phyloP scores from a whole-genome alignment of 2,113 vertebrate genomes.

The Ptyas mucosa region DNA sequence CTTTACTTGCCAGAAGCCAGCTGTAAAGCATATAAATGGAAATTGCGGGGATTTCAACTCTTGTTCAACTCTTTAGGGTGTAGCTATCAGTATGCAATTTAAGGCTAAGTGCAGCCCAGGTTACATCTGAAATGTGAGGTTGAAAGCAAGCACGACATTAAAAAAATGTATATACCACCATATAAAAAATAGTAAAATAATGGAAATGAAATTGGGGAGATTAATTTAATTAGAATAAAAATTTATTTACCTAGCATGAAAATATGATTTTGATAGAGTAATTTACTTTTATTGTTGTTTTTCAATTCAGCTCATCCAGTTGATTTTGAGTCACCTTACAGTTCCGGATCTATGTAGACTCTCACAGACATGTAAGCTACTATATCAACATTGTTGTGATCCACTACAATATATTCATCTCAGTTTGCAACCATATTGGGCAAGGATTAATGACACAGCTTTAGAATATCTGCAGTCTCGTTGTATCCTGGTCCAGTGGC shows the following conservation, averaged over 20 bases:
- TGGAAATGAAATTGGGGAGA: slow-evolving; percentile 6
- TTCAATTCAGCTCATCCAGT: slow-evolving; percentile 87
- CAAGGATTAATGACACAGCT: slow-evolving; percentile 85
- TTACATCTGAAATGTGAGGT: not conserved
- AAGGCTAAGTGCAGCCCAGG: not conserved
- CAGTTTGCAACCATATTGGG: slow-evolving; percentile 97
- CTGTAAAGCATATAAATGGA: not conserved
- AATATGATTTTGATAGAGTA: slow-evolving; percentile 25
- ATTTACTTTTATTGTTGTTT: slow-evolving; percentile 50
- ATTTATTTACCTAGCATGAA: slow-evolving; percentile 7
- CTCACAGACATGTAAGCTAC: slow-evolving; percentile 93
- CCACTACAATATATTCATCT: slow-evolving; percentile 96
- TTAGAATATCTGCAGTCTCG: slow-evolving; percentile 88
- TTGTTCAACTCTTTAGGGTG: not conserved
- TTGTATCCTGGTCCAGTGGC: slow-evolving; percentile 91
- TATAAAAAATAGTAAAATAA: not conserved
- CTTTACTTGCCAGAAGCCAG: not conserved
- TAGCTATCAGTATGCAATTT: not conserved
- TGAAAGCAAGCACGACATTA: not conserved
- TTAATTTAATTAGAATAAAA: slow-evolving; percentile 16
- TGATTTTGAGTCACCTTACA: slow-evolving; percentile 95
- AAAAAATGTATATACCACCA: not conserved
- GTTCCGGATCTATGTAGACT: slow-evolving; percentile 93
- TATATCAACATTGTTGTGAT: slow-evolving; percentile 95
- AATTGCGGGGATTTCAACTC: not conserved